Evolutionary conservation across 64 coral and sea anemone genomes (phyloP), one percentile per base, ranked within the genome.

Genomic region (Cladopsammia gracilis): DNA sequence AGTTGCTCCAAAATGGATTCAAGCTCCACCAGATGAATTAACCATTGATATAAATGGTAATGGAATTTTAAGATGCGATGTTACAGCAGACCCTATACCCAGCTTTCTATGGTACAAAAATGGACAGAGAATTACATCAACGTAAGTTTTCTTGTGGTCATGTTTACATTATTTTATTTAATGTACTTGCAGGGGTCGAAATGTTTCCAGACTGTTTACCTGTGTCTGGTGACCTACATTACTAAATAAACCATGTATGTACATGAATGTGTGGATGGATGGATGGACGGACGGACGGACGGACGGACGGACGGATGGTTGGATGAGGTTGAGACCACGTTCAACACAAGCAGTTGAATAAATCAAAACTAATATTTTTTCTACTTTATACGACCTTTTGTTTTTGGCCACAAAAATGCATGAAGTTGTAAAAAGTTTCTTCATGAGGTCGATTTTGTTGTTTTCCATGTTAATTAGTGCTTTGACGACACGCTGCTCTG

Each of bases 1-100:
- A 92, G 90, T 86, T 75, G 54, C 90, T 45, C 90, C 90, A 52
- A 16, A 9, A 3, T 92, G 80, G 80, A 49, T 0, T 9, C n/a
- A 9, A 1, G 25, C 90, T 57, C 90, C 90, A 4, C 14, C 13
- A 25, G 10, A 14, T 14, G 12, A 75, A 12, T 0, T 12, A 50
- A 3, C 12, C 22, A 62, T 92, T 25, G 53, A 71, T 34, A 74
- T 92, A 22, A 10, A 60, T 47, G 25, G 66, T 9, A 83, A 77
- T 75, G 70, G 25, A 16, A 54, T 10, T 2, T 44, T 92, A 14
- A 25, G n/a, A 12, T 92, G 90, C 67, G 81, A 92, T 62, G 90
- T 72, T 24, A 24, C 34, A 77, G 90, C 68, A 19, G 56, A 66
- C 11, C 90, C 90, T 56, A 3, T 16, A 10, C 90, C 90, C 25